Percentiles rank a stretch among this genome's conserved stretches.
phyloP scores from a whole-genome alignment of 2,888 invertebrate genomes.

The Lochmaea capreae region DNA sequence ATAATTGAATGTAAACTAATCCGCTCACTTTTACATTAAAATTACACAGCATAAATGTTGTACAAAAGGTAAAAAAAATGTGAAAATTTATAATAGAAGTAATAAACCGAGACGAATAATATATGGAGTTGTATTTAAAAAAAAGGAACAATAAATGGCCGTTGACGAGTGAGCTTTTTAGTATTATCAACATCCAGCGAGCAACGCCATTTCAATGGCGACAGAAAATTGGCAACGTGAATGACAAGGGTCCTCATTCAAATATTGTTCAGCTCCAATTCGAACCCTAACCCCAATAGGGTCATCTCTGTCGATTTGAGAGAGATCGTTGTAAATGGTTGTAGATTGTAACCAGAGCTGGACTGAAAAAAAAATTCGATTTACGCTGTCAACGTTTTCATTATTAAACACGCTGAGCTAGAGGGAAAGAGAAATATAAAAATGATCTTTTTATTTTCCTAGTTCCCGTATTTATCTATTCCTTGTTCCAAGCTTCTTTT shows the following conservation, averaged over 20 bases:
- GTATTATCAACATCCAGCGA: slow-evolving; percentile 15
- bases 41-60: background rate
- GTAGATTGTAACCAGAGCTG: background rate
- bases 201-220: slow-evolving; percentile 41
- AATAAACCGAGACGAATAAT: background rate
- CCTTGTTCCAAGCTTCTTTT: no score
- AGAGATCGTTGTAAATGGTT: slow-evolving; percentile 3
- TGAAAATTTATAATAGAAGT: background rate
- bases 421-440: background rate
- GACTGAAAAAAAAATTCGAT: background rate
- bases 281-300: slow-evolving; percentile 27
- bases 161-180: slow-evolving; percentile 20
- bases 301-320: slow-evolving; percentile 14
- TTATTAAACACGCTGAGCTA: background rate
- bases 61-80: background rate
- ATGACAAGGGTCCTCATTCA: slow-evolving; percentile 34
- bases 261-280: slow-evolving; percentile 25
- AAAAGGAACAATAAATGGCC: slow-evolving; percentile 25
- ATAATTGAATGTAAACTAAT: no score
- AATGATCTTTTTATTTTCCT: background rate
- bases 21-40: background rate
- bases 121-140: slow-evolving; percentile 23
- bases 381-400: background rate
- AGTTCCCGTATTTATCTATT: no score
- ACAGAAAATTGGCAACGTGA: slow-evolving; percentile 40